Evolutionary conservation across 2,888 invertebrate genomes (phyloP).

Genomic region (Furcula furcula): DNA sequence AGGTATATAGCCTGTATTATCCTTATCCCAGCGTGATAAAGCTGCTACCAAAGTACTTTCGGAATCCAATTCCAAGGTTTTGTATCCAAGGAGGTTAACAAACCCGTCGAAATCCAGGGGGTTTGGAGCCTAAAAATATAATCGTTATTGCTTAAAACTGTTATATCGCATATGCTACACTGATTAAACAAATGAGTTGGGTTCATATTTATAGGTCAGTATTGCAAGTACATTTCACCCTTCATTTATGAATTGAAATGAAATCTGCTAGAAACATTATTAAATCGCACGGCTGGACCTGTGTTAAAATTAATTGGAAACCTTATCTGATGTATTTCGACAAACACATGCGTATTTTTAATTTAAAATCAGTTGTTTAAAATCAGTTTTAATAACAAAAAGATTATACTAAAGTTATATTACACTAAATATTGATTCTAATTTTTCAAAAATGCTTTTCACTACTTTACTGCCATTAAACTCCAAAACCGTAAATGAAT

Average conservation of each 20-base stretch:
- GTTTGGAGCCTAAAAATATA: slow-evolving; percentile 60
- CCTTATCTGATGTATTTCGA: slow-evolving; percentile 15
- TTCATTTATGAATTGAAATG: background rate
- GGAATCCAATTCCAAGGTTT: slow-evolving; percentile 83
- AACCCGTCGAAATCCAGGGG: slow-evolving; percentile 85
- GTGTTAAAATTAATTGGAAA: slow-evolving; percentile 25
- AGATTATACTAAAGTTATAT: too few relatives aligned
- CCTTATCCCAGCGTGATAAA: slow-evolving; percentile 84
- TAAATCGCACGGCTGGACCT: slow-evolving; percentile 10
- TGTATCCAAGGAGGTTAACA: slow-evolving; percentile 82
- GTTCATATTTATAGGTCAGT: too few relatives aligned
- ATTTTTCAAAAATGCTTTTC: too few relatives aligned
- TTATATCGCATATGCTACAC: too few relatives aligned
- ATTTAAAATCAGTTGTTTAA: slow-evolving; percentile 6
- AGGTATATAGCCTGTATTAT: slow-evolving; percentile 83
- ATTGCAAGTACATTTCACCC: background rate
- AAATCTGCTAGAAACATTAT: slow-evolving; percentile 1
- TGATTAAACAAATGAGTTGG: too few relatives aligned
- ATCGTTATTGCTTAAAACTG: too few relatives aligned
- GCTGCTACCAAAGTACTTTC: slow-evolving; percentile 84
- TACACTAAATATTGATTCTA: too few relatives aligned
- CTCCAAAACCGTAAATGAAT: too few relatives aligned
- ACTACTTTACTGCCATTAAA: too few relatives aligned
- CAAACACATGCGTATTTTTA: slow-evolving; percentile 7
- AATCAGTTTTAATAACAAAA: too few relatives aligned